These are phyloP conservation scores for Macrotus californicus DNA, from an alignment of 2,113 vertebrate species.

Conservation along the genomic window DNA sequence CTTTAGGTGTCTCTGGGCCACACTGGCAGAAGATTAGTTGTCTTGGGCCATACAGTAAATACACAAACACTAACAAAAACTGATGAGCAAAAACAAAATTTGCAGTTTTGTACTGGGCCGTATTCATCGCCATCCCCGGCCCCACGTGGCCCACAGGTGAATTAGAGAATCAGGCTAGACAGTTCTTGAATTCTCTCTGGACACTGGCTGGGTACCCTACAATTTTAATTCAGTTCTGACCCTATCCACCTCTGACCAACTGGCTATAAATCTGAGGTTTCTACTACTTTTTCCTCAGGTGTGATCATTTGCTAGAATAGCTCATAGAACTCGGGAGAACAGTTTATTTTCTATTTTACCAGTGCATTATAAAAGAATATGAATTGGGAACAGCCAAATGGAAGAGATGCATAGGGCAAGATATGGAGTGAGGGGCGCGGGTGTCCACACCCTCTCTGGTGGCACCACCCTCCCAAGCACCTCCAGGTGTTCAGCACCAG, in stretches of 20 bases:
- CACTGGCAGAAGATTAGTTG: too few species aligned
- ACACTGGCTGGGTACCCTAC: neutral
- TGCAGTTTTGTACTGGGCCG: too few species aligned
- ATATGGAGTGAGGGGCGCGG: neutral
- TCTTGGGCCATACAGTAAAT: too few species aligned
- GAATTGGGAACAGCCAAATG: neutral
- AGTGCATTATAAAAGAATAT: neutral
- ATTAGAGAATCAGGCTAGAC: neutral
- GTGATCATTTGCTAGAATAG: neutral
- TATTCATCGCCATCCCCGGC: too few species aligned
- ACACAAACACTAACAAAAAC: too few species aligned
- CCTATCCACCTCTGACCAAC: neutral
- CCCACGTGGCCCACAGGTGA: too few species aligned
- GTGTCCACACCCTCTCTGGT: neutral
- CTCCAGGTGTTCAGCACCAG: neutral
- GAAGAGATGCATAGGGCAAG: neutral
- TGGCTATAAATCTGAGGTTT: neutral
- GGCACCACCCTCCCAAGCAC: neutral
- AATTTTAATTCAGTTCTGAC: neutral
- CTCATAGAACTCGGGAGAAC: neutral
- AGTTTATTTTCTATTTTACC: neutral
- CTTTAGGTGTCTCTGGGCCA: too few species aligned
- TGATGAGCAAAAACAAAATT: too few species aligned
- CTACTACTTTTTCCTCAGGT: neutral
- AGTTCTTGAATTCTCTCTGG: neutral